Evolutionary conservation across 2,888 invertebrate species (phyloP).

Genomic region (Diaperis boleti): DNA sequence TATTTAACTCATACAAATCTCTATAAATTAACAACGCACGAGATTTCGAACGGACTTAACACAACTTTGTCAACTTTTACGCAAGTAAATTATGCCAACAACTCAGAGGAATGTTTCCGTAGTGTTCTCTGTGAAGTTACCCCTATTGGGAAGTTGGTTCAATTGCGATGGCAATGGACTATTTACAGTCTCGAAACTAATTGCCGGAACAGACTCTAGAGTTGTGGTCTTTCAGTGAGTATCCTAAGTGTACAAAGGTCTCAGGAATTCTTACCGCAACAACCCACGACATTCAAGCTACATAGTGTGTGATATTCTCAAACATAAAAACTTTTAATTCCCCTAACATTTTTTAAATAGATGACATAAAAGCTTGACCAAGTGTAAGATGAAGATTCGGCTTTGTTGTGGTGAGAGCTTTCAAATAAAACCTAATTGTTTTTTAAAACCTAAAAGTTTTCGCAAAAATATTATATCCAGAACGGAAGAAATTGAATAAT

Average conservation of each 20-base stretch:
- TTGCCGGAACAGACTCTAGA: constrained; percentile 38
- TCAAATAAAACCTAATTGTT: too few relatives aligned
- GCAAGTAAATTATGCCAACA: constrained; percentile 22
- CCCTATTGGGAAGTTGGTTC: constrained; percentile 23
- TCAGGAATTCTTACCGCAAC: constrained; percentile 39
- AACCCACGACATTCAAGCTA: constrained; percentile 17
- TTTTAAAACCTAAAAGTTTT: too few relatives aligned
- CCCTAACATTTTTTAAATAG: too few relatives aligned
- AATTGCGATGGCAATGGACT: constrained; percentile 13
- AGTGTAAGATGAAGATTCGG: too few relatives aligned
- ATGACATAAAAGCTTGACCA: too few relatives aligned
- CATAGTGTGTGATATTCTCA: too few relatives aligned
- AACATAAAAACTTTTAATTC: too few relatives aligned
- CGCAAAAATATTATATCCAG: too few relatives aligned
- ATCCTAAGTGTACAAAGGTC: constrained; percentile 40
- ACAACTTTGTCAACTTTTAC: constrained; percentile 9
- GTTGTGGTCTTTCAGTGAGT: constrained; percentile 41
- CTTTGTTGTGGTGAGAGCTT: too few relatives aligned
- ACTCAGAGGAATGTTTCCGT: constrained; percentile 19
- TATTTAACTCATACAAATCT: constrained; percentile 40
- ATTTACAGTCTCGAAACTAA: constrained; percentile 37
- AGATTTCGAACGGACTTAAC: constrained; percentile 23
- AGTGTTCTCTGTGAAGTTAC: constrained; percentile 13
- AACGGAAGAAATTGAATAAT: too few relatives aligned
- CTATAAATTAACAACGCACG: constrained; percentile 38